Base-by-base conservation (phyloP, 2,113 vertebrate species). In the Gobio gobio region DNA sequence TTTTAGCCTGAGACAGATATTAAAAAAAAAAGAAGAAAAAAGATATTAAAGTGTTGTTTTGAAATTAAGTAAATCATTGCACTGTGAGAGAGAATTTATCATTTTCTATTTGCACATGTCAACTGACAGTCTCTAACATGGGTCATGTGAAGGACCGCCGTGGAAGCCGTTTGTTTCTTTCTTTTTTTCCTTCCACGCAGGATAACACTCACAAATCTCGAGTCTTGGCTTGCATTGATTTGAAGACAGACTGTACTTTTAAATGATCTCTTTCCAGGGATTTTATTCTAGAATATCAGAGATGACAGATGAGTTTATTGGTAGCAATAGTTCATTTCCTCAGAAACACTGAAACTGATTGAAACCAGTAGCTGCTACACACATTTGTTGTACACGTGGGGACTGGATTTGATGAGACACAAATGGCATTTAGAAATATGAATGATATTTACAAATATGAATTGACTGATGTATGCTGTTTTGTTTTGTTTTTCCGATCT, bases 21-120 rank as follows among this genome's bases (percentile, higher is more conserved):
- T 63, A 58, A 85, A 29, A 40, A 40, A 4, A 5, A 40, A 7
- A n/a, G n/a, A n/a, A n/a, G n/a, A n/a, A 40, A 54, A 72, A 88
- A 94, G 91, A 91, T 90, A 88, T 93, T 93, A 94, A 92, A 93
- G 92, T 92, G 92, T 94, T 94, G 93, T 86, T 89, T 82, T 84
- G 94, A 94, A 93, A 92, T 95, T 93, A 94, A 93, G 93, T 93
- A 94, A 95, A 96, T 96, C 95, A 93, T 96, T 97, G 96, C 96
- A 97, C 96, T 97, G 96, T 97, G 96, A 97, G 95, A 95, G 95
- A 95, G 86, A 94, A 94, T 94, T 96, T 95, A 96, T 95, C 94
- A 91, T 95, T 96, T 96, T 95, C 94, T 95, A 95, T 97, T 97
- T 97, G 96, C 96, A 97, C 96, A 97, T 95, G 94, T 95, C 94